Conservation (phyloP, 53 echinoderm and acorn worm species). For the Holothuria scabra region DNA sequence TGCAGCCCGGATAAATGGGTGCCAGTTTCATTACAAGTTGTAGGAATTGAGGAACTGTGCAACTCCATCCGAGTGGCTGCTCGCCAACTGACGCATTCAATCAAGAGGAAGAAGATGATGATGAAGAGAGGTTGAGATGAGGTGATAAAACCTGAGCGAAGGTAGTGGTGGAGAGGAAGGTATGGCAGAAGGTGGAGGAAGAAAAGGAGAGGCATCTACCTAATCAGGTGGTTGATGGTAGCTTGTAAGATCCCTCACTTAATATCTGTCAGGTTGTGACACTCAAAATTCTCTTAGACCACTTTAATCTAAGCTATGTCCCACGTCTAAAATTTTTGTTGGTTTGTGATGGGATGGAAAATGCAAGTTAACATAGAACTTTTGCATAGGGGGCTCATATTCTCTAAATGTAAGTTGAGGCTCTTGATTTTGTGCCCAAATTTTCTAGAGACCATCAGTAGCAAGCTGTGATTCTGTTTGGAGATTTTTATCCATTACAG, state of each 20-base stretch:
- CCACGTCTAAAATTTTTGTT: no score
- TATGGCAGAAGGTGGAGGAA: neutral
- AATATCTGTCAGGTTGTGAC: no score
- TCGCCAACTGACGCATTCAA: constrained; percentile 23
- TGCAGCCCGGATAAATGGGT: neutral
- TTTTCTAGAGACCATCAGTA: no score
- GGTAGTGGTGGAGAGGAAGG: neutral
- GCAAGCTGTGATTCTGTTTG: no score
- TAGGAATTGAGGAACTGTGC: constrained; percentile 20
- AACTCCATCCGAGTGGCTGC: constrained; percentile 31
- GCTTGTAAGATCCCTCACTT: neutral
- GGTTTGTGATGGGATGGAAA: no score
- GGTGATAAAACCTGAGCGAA: neutral
- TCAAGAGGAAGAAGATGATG: constrained; percentile 52
- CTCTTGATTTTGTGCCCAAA: no score
- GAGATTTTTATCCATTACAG: no score
- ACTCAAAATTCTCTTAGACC: no score
- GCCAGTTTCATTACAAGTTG: constrained; percentile 48
- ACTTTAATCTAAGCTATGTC: no score
- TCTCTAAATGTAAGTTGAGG: no score
- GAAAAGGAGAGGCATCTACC: neutral
- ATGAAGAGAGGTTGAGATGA: neutral
- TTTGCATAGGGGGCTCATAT: no score
- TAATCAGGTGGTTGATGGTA: neutral
- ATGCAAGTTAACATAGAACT: no score